A percentile compares a stretch with the other conserved stretches of the same genome.
These are phyloP conservation scores for Platysteira castanea DNA, from an alignment of 2,113 vertebrate species.

Conservation along the genomic window DNA sequence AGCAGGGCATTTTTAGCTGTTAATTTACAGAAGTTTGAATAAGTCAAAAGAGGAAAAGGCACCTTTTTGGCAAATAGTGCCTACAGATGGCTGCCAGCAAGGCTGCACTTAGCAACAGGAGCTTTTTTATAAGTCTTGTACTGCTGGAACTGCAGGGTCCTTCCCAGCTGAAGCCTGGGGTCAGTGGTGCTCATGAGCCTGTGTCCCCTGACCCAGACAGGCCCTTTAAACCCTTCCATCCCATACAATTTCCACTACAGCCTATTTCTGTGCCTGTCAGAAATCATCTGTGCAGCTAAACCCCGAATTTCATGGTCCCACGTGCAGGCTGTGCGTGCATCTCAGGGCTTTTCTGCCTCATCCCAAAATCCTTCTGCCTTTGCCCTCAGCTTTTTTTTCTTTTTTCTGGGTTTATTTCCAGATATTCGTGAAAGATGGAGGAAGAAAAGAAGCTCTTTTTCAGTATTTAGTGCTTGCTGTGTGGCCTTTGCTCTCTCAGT, in stretches of 20 bases:
- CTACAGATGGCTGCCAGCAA: conserved; percentile 2
- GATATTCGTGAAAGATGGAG: background rate
- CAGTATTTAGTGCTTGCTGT: background rate
- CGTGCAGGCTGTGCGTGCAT: background rate
- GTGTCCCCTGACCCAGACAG: background rate
- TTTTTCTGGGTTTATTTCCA: background rate
- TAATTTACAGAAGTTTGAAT: conserved; percentile 59
- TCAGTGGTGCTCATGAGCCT: background rate
- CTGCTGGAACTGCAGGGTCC: background rate
- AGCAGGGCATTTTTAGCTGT: conserved; percentile 44
- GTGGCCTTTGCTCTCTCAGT: background rate
- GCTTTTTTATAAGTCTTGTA: background rate
- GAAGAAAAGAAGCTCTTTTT: background rate
- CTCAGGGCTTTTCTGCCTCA: background rate
- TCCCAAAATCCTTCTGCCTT: background rate
- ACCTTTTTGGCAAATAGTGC: conserved; percentile 52
- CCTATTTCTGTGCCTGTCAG: background rate
- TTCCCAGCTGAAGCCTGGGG: background rate
- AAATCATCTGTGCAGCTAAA: background rate
- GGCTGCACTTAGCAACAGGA: conserved; percentile 37
- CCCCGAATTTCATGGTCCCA: background rate
- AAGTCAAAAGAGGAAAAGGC: conserved; percentile 43
- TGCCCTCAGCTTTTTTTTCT: background rate
- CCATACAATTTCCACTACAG: background rate
- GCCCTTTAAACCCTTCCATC: background rate